Percentiles rank a stretch among this genome's conserved stretches.
Evolutionary conservation across 2,888 invertebrate species (phyloP).

Genomic region (Dusona sp.): DNA sequence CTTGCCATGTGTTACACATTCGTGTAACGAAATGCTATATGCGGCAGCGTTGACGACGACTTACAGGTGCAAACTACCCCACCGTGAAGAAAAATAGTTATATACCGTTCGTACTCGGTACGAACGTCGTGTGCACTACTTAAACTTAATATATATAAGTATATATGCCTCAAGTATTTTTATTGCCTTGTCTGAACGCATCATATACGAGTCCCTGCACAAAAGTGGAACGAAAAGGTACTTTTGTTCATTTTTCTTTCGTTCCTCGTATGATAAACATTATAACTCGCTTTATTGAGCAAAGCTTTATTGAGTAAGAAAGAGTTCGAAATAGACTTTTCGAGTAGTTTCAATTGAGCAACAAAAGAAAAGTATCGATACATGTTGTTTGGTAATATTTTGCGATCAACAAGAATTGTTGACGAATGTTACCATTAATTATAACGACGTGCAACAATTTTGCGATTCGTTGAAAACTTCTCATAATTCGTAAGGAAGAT

Average conservation of each 20-base stretch:
- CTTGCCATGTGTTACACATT: slow-evolving; percentile 73
- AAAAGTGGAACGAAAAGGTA: background rate
- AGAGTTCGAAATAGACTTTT: background rate
- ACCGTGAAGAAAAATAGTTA: slow-evolving; percentile 76
- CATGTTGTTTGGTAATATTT: background rate
- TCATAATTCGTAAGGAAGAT: too few relatives aligned
- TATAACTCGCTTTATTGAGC: background rate
- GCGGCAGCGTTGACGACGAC: slow-evolving; percentile 44
- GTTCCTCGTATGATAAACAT: slow-evolving; percentile 18
- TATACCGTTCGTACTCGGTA: slow-evolving; percentile 17
- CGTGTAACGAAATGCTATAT: slow-evolving; percentile 59
- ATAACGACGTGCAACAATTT: background rate
- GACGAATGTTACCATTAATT: too few relatives aligned
- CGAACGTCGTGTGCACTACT: slow-evolving; percentile 33
- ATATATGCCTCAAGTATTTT: slow-evolving; percentile 22
- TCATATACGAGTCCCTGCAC: background rate
- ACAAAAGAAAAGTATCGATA: background rate
- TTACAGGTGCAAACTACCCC: slow-evolving; percentile 83
- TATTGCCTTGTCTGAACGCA: slow-evolving; percentile 6
- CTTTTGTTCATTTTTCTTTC: background rate
- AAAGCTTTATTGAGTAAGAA: background rate
- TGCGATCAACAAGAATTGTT: background rate
- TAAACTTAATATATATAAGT: slow-evolving; percentile 14
- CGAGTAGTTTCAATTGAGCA: too few relatives aligned
- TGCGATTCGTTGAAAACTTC: background rate